Evolutionary conservation across 2,888 invertebrate genomes (phyloP), one percentile per base, ranked within the genome.

Genomic region (Charanyca ferruginea): DNA sequence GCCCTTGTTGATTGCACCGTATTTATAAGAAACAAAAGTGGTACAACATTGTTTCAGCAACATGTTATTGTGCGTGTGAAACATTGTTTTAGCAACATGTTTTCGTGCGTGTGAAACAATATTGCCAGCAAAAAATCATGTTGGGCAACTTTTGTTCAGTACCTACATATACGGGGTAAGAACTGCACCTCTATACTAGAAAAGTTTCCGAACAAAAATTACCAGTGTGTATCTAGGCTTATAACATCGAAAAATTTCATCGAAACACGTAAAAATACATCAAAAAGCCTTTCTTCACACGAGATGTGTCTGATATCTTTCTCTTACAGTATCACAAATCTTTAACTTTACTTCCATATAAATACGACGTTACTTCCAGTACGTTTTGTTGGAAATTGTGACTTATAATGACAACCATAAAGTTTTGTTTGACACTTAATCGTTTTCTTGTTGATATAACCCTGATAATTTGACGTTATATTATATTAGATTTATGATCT

Each of bases 261-360:
- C 87, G 83, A 90, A 90, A 90, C 41, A 83, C 71, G 75, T 86
- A 83, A 89, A 90, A 90, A 87, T 85, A 86, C 78, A 83, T 88
- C 85, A 88, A 91, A 91, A 91, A 87, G 83, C 87, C 81, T 60
- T n/a, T 77, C 73, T 45, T 44, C 66, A 62, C 60, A 71, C 60
- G 75, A 71, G 71, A 74, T 79, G 78, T 75, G 65, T 66, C 44
- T 67, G 80, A 77, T 80, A 72, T 81, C 60, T 60, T 72, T 76
- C 66, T 67, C 62, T 55, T 58, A 52, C 63, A 65, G 66, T 80
- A 73, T 77, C 66, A 78, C 76, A 73, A 64, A 76, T 58, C 49
- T 61, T 66, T 60, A 28, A 52, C 54, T 23, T 32, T 52, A 63
- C 44, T 20, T 53, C 48, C 49, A 25, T 66, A 73, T 58, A 72